phyloP scores from a whole-genome alignment of 2,797 vertebrate species.

The Poliocrania exsul region DNA sequence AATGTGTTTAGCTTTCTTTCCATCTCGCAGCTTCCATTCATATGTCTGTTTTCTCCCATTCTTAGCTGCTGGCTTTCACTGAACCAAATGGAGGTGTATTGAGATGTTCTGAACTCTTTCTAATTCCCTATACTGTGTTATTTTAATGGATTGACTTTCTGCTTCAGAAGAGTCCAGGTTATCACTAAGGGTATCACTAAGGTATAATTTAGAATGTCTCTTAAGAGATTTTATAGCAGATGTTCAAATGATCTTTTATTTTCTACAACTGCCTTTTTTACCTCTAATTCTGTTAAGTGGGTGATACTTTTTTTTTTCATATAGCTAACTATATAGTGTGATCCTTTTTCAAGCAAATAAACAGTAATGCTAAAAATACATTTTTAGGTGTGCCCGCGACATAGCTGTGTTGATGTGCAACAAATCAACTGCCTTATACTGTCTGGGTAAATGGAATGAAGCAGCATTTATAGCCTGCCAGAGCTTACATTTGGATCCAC shows the following conservation, averaged over 20 bases:
- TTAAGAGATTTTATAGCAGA: background rate
- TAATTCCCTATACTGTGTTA: background rate
- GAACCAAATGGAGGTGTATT: background rate
- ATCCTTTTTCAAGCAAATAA: background rate
- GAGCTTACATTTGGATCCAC: constrained; percentile 64
- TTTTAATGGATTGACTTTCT: background rate
- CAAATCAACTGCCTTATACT: constrained; percentile 76
- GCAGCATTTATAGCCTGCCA: constrained; percentile 61
- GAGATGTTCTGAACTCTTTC: background rate
- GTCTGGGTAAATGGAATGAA: constrained; percentile 73
- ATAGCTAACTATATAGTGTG: background rate
- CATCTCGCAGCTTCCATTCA: background rate
- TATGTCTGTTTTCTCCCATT: background rate
- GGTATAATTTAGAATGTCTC: background rate
- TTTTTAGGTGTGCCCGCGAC: constrained; percentile 65
- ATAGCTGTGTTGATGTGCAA: constrained; percentile 78
- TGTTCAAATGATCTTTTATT: background rate
- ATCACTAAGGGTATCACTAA: background rate
- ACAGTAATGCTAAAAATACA: background rate
- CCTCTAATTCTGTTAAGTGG: background rate
- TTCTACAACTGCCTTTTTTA: background rate
- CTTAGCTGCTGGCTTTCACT: background rate
- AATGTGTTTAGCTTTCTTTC: background rate
- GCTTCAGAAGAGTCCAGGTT: background rate
- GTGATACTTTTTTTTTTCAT: background rate